Evolutionary conservation across 2,113 vertebrate species (phyloP).

Genomic region (Oreocharis arfaki): DNA sequence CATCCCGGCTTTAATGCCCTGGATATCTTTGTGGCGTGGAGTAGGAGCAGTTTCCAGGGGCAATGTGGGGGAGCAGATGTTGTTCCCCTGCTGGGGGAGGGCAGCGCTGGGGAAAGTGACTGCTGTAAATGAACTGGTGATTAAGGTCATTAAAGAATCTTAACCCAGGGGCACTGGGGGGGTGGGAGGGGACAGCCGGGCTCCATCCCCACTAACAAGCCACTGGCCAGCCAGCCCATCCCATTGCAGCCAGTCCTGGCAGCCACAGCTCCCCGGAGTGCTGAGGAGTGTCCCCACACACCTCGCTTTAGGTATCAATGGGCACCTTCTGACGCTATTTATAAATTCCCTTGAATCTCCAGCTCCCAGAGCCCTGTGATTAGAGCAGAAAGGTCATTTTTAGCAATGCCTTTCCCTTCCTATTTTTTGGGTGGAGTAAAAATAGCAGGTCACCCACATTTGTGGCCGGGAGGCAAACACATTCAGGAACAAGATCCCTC

Average conservation of each 20-base stretch:
- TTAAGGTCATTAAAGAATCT: constrained; percentile 38
- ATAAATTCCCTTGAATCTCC: background rate
- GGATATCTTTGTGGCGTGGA: constrained; percentile 26
- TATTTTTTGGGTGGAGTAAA: background rate
- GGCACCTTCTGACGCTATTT: background rate
- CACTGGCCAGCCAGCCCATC: background rate
- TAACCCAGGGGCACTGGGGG: background rate
- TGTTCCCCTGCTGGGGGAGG: background rate
- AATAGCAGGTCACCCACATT: background rate
- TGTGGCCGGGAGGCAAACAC: background rate
- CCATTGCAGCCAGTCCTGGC: background rate
- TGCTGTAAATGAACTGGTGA: constrained; percentile 36
- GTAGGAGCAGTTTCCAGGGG: constrained; percentile 17
- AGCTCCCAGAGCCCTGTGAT: background rate
- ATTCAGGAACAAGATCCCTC: background rate
- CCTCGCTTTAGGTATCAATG: background rate
- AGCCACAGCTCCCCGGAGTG: background rate
- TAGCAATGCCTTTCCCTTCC: background rate
- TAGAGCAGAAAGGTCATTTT: background rate
- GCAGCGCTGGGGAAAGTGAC: background rate
- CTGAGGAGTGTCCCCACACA: background rate
- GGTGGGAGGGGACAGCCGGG: background rate
- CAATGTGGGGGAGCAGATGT: constrained; percentile 39
- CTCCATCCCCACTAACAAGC: background rate
- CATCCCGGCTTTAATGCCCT: constrained; percentile 30